Evolutionary conservation across 35 echinoderm and acorn worm species (phyloP).

Genomic region (Apostichopus californicus): DNA sequence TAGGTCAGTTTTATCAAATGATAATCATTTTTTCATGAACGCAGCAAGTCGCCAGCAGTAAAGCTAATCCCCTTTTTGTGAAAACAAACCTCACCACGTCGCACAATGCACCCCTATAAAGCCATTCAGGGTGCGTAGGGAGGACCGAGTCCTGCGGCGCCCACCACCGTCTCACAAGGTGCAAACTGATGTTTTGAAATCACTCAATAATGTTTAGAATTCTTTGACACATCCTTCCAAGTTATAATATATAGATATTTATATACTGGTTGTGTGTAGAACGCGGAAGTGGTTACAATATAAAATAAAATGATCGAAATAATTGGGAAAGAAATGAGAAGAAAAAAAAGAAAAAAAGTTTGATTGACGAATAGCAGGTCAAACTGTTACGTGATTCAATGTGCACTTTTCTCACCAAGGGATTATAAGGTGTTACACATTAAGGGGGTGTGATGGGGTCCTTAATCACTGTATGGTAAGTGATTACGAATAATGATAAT

Average conservation of each 20-base stretch:
- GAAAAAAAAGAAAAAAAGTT: neutral
- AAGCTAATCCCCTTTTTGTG: conserved; percentile 19
- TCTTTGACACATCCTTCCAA: conserved; percentile 19
- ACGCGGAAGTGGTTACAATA: neutral
- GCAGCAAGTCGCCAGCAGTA: conserved; percentile 5
- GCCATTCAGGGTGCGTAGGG: conserved; percentile 1
- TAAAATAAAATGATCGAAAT: neutral
- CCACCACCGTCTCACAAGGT: conserved; percentile 6
- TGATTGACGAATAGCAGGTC: neutral
- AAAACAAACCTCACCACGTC: conserved; percentile 29
- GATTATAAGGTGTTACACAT: conserved; percentile 6
- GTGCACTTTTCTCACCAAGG: conserved; percentile 3
- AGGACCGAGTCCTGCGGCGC: conserved; percentile 1
- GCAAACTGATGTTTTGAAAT: conserved; percentile 20
- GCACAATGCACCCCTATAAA: conserved; percentile 17
- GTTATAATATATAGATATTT: too few relatives aligned
- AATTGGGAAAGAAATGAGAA: neutral
- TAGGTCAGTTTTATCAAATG: conserved; percentile 17
- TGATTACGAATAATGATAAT: neutral
- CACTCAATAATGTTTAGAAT: neutral
- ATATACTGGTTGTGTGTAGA: neutral
- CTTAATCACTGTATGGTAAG: neutral
- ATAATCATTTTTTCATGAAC: neutral
- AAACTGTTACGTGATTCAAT: neutral
- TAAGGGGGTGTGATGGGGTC: neutral